Evolutionary conservation across 2,888 invertebrate species (phyloP), one percentile per base, ranked within the genome.

Genomic region (Dasysyrphus albostriatus): DNA sequence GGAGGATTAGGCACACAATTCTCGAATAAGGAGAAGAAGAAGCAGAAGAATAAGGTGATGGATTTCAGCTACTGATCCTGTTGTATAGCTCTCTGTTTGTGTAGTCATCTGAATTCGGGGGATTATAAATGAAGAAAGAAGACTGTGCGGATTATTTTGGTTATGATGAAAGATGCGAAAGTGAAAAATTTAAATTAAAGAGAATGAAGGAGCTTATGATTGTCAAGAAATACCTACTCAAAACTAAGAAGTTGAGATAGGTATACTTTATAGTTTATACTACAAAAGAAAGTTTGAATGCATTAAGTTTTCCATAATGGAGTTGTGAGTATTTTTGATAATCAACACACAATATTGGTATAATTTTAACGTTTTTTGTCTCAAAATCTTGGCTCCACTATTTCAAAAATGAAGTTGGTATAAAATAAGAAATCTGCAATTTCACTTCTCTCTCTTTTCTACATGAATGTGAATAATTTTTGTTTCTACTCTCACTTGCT

Each of bases 1-100:
- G 81, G 63, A 70, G 82, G 85, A 81, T 85, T 85, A 85, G 74
- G 39, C 81, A 49, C 56, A 79, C 73, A 69, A 59, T 78, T 83
- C 78, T 83, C 61, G 63, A 61, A 61, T 19, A 63, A 42, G 42
- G 24, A 39, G 61, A 29, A 12, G 19, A 61, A 7, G 42, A 42
- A 8, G 44, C 44, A 4, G 44, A 65, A 67, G 69, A 69, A 85
- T 74, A 56, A 85, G 85, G 85, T 85, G 85, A 85, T 73, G 82
- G 85, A 85, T 85, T 85, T 54, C 58, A 85, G 77, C 85, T 74
- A 77, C 85, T 85, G 85, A 85, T 85, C 82, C 81, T 85, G 76
- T 76, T 76, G 81, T 81, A 61, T 81, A 73, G 81, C 73, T 73
- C 73, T 69, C 76, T 85, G 85, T 85, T 85, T 85, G 81, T 74